Conservation (phyloP, 2,113 vertebrate genomes). For the Dolichallabes microphthalmus region DNA sequence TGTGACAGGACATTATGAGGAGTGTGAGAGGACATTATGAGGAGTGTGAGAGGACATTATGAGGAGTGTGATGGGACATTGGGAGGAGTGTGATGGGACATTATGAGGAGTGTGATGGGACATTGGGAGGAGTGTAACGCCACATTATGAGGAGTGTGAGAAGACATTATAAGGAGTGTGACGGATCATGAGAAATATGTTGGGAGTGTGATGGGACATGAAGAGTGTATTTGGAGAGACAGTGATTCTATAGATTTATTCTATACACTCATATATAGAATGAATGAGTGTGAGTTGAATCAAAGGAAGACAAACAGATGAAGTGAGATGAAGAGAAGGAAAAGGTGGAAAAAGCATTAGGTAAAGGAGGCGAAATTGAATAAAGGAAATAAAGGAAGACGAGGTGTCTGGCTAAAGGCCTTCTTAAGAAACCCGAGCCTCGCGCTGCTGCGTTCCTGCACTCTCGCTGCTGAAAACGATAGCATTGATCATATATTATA, state of each 20-base stretch:
- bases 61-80: neutral
- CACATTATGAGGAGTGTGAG: neutral
- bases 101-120: neutral
- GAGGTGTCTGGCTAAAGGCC: slow-evolving; percentile 45
- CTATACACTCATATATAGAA: neutral
- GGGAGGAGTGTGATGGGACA: too few relatives aligned
- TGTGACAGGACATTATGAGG: too few relatives aligned
- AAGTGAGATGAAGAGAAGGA: slow-evolving; percentile 20
- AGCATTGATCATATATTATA: slow-evolving; percentile 72
- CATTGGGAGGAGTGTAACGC: too few relatives aligned
- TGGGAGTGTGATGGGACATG: neutral
- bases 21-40: too few relatives aligned
- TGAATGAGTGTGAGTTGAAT: neutral
- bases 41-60: too few relatives aligned
- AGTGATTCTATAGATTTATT: too few relatives aligned
- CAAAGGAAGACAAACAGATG: slow-evolving; percentile 27
- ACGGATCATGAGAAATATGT: neutral
- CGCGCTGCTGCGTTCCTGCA: slow-evolving; percentile 4
- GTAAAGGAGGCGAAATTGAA: slow-evolving; percentile 39
- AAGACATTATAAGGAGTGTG: neutral
- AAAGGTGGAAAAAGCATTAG: slow-evolving; percentile 51
- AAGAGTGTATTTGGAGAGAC: neutral
- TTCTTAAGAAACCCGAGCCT: slow-evolving; percentile 42
- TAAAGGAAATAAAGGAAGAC: slow-evolving; percentile 36
- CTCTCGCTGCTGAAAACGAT: slow-evolving; percentile 62